phyloP scores from a whole-genome alignment of 2,797 vertebrate genomes.

The Diplodus puntazzo region DNA sequence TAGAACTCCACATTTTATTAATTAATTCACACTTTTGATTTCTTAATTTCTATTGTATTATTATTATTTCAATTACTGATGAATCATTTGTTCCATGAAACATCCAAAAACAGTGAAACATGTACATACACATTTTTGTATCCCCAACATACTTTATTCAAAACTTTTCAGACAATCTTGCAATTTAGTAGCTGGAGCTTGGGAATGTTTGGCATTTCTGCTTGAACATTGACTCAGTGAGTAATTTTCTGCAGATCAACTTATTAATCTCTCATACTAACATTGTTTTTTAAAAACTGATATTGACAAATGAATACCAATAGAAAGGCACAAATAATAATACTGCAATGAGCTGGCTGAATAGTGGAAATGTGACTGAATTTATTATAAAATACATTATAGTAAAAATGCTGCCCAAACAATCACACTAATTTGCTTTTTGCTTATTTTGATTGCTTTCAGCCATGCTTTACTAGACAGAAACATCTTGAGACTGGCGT shows the following conservation, averaged over 20 bases:
- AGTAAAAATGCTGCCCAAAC: background rate
- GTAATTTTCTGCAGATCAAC: background rate
- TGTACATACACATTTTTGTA: background rate
- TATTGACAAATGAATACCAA: background rate
- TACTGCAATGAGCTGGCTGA: background rate
- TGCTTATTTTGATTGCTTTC: background rate
- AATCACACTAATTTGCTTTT: background rate
- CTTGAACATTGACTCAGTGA: background rate
- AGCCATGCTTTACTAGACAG: background rate
- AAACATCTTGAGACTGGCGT: background rate
- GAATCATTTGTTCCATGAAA: background rate
- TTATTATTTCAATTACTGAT: too few species aligned
- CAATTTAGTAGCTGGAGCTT: background rate
- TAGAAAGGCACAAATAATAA: background rate
- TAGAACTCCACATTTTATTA: background rate
- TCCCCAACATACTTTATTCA: too few species aligned
- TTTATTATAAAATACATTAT: background rate
- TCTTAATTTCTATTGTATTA: too few species aligned
- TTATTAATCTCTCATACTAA: background rate
- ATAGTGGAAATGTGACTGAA: background rate
- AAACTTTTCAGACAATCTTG: background rate
- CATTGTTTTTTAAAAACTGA: background rate
- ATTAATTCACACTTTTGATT: too few species aligned
- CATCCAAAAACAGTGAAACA: background rate
- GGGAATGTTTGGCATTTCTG: background rate